These are phyloP conservation scores for Geophilus truncorum DNA, from an alignment of 2,888 invertebrate genomes.

Conservation along the genomic window DNA sequence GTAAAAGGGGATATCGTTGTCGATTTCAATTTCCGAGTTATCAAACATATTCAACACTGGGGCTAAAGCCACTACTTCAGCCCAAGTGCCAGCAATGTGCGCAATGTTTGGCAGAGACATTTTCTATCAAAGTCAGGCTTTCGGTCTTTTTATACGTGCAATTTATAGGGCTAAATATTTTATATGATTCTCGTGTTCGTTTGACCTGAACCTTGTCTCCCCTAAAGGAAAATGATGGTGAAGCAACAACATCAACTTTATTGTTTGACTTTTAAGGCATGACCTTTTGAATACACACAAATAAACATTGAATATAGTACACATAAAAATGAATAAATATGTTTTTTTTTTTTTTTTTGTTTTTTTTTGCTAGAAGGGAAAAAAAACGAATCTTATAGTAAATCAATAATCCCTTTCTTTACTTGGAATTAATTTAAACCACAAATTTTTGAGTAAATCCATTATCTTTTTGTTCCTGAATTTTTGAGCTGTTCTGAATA, in stretches of 20 bases:
- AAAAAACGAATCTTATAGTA: too few relatives aligned
- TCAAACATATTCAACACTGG: conserved; percentile 28
- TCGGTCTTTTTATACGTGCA: too few relatives aligned
- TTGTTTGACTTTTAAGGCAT: background rate
- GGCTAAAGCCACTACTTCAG: conserved; percentile 28
- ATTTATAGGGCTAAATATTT: background rate
- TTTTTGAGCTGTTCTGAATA: background rate
- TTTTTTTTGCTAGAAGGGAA: too few relatives aligned
- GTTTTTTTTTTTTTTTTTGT: background rate
- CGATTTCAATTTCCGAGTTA: conserved; percentile 30
- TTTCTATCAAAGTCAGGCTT: background rate
- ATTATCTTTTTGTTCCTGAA: background rate
- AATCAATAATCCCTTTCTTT: background rate
- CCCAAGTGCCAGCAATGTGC: conserved; percentile 30
- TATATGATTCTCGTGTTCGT: background rate
- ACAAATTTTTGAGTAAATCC: background rate
- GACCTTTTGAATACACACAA: background rate
- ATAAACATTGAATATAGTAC: background rate
- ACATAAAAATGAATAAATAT: background rate
- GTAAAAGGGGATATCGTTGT: conserved; percentile 30
- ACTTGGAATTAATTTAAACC: background rate
- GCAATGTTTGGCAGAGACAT: conserved; percentile 27
- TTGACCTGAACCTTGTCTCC: background rate
- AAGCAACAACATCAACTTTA: background rate
- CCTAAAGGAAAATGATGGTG: background rate